A percentile compares a stretch with the other conserved stretches of the same genome.
These are phyloP conservation scores for Choristoneura fumiferana DNA, from an alignment of 1,140 invertebrate species.

Conservation along the genomic window DNA sequence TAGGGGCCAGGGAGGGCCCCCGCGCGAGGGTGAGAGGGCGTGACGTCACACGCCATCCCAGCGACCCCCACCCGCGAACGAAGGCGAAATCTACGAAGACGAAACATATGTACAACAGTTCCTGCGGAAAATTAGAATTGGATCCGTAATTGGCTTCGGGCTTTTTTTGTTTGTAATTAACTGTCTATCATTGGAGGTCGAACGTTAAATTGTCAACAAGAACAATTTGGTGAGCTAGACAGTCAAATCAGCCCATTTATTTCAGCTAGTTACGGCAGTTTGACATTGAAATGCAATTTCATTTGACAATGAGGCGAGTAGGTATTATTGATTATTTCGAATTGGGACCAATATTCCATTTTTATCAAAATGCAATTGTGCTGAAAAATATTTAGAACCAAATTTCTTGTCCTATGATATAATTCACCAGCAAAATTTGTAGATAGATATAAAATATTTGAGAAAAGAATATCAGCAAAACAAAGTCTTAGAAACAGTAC, in stretches of 20 bases:
- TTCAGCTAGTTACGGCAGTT: neutral
- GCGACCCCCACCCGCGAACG: slow-evolving; percentile 25
- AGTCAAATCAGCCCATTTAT: neutral
- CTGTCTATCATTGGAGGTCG: neutral
- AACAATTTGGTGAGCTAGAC: neutral
- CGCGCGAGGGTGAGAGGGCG: slow-evolving; percentile 32
- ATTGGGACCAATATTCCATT: too few species aligned
- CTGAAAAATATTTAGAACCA: neutral
- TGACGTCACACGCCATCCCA: slow-evolving; percentile 37
- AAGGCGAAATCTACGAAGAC: slow-evolving; percentile 26
- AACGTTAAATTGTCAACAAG: neutral
- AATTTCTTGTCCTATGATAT: too few species aligned
- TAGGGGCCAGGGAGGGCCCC: slow-evolving; percentile 44
- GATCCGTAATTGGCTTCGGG: slow-evolving; percentile 6
- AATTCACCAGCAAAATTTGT: too few species aligned
- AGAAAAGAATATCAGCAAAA: too few species aligned
- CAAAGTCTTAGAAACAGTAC: neutral
- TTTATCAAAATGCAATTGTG: neutral
- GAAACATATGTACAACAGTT: slow-evolving; percentile 12
- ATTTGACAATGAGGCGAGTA: neutral
- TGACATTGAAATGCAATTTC: neutral
- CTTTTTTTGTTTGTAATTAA: slow-evolving; percentile 12
- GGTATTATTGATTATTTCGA: neutral
- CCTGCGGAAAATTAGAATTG: slow-evolving; percentile 11
- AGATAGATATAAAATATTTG: too few species aligned